Percentiles rank a stretch among this genome's conserved stretches.
Evolutionary conservation across 1,140 invertebrate genomes (phyloP).

Genomic region (Chrysopa pallens): DNA sequence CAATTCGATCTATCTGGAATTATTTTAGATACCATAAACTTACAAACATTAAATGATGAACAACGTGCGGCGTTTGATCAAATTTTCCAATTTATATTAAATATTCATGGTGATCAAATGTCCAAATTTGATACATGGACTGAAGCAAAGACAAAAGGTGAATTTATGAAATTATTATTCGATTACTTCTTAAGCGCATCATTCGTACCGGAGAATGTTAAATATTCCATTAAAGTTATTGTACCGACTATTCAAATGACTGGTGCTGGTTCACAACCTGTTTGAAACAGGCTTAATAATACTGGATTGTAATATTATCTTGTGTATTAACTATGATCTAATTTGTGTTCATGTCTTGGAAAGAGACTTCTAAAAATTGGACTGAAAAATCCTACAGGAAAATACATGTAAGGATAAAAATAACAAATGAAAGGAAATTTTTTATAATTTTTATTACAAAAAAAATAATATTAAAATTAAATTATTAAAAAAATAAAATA

Average conservation of each 20-base stretch:
- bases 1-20: conserved; percentile 5
- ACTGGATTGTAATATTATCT: too few species aligned
- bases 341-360: too few species aligned
- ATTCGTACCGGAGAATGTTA: conserved; percentile 1
- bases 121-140: conserved; percentile 5
- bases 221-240: conserved; percentile 2
- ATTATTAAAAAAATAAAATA: too few species aligned
- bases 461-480: too few species aligned
- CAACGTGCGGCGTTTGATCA: conserved; percentile 3
- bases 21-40: conserved; percentile 4
- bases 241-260: conserved; percentile 1
- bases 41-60: neutral
- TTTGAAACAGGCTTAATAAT: too few species aligned
- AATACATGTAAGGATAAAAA: too few species aligned
- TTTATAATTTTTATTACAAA: too few species aligned
- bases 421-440: too few species aligned
- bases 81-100: conserved; percentile 4
- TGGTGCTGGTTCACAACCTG: neutral
- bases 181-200: neutral
- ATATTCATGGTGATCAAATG: conserved; percentile 1
- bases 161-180: conserved; percentile 4
- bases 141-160: conserved; percentile 3
- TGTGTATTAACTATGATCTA: too few species aligned
- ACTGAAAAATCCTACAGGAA: too few species aligned
- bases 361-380: too few species aligned